phyloP scores from a whole-genome alignment of 2,888 invertebrate species.

The Orthonevra nobilis region DNA sequence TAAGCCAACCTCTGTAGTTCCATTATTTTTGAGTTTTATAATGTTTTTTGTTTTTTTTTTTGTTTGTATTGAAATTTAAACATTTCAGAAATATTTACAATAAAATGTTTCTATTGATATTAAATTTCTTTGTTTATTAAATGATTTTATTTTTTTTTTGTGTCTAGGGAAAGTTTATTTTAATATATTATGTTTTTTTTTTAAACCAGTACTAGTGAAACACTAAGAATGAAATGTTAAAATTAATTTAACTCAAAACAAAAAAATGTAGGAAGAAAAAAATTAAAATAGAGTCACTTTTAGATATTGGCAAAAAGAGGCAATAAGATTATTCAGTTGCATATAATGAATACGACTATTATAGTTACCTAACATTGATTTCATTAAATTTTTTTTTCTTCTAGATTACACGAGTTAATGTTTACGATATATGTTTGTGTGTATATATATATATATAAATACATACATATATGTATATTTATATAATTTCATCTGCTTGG shows the following conservation, averaged over 20 bases:
- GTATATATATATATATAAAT: conserved; percentile 29
- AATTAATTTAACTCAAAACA: conserved; percentile 14
- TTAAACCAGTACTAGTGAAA: conserved; percentile 60
- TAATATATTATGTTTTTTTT: conserved; percentile 14
- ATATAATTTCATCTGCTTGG: conserved; percentile 42
- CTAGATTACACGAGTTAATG: conserved; percentile 67
- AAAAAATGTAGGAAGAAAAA: conserved; percentile 7
- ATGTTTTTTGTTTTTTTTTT: conserved; percentile 5
- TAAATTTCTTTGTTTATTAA: conserved; percentile 52
- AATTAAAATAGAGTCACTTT: conserved; percentile 42
- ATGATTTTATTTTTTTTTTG: conserved; percentile 65
- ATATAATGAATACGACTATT: conserved; percentile 66
- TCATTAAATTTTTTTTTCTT: conserved; percentile 29
- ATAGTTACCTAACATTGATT: conserved; percentile 64
- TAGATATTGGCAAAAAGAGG: conserved; percentile 70
- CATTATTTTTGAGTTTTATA: conserved; percentile 63
- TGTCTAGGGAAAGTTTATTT: conserved; percentile 48
- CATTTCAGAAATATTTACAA: conserved; percentile 58
- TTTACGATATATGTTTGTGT: conserved; percentile 63
- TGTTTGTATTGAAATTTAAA: conserved; percentile 35
- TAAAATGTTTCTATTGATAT: conserved; percentile 42
- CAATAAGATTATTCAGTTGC: conserved; percentile 68
- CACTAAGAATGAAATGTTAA: conserved; percentile 53
- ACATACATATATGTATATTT: too few relatives aligned
- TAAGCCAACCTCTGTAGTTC: conserved; percentile 71